Conservation (phyloP, 2,113 vertebrate species). For the Ibidorhyncha struthersii region DNA sequence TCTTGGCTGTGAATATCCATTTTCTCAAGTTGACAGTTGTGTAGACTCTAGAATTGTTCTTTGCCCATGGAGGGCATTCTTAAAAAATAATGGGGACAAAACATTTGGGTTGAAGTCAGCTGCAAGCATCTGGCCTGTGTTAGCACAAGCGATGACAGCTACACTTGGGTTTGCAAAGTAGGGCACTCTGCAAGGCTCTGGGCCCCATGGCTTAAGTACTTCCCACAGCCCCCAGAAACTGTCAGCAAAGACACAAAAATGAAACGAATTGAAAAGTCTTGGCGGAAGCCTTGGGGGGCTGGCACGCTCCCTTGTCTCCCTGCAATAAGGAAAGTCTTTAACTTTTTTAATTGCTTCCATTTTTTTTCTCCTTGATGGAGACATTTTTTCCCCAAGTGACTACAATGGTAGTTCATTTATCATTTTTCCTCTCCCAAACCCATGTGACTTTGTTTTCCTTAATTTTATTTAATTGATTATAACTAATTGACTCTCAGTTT, state of each 20-base stretch:
- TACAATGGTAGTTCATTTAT: constrained; percentile 22
- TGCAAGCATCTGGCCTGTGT: not conserved
- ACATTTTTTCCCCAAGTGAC: constrained; percentile 1
- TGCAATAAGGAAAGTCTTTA: constrained; percentile 25
- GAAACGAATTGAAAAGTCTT: not conserved
- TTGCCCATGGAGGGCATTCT: not conserved
- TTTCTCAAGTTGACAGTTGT: not conserved
- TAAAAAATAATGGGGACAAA: not conserved
- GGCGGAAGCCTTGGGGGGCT: not conserved
- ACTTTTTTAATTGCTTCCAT: constrained; percentile 53
- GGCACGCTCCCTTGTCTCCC: not conserved
- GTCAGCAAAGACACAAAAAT: not conserved
- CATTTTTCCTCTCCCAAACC: not conserved
- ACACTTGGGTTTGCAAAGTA: not conserved
- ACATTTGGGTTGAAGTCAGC: not conserved
- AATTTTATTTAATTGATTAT: constrained; percentile 69
- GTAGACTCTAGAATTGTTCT: not conserved
- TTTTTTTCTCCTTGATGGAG: constrained; percentile 44
- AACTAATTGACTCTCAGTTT: constrained; percentile 66
- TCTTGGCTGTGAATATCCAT: not conserved
- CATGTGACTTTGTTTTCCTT: constrained; percentile 46
- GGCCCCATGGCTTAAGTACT: not conserved
- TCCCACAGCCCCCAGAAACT: not conserved
- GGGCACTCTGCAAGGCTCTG: not conserved
- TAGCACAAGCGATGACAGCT: not conserved